A percentile compares a stretch with the other conserved stretches of the same genome.
phyloP scores from a whole-genome alignment of 2,113 vertebrate genomes.

The crab-eating macaque (Macaca fascicularis) region T2T-MFA8v1.1 NC_088384.1:86379001-86379500 shows the following conservation, averaged over 20 bases:
- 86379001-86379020: not conserved
- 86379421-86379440: not conserved
- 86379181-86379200: constrained; percentile 41
- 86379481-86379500: not conserved
- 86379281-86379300: not conserved
- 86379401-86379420: constrained; percentile 36
- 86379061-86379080: not conserved
- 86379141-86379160: not conserved
- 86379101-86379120: not conserved
- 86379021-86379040: constrained; percentile 14
- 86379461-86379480: not conserved
- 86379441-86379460: not conserved
- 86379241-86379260: not conserved
- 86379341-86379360: not conserved
- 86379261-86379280: not conserved
- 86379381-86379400: not conserved
- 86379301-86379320: not conserved
- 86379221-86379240: not conserved
- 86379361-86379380: not conserved
- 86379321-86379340: not conserved
- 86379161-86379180: constrained; percentile 35
- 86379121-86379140: not conserved
- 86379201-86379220: not conserved
- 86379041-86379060: not conserved
- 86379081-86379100: not conserved